These are phyloP conservation scores for Paraplagusia blochii DNA, from an alignment of 2,113 vertebrate genomes.

Conservation along the genomic window DNA sequence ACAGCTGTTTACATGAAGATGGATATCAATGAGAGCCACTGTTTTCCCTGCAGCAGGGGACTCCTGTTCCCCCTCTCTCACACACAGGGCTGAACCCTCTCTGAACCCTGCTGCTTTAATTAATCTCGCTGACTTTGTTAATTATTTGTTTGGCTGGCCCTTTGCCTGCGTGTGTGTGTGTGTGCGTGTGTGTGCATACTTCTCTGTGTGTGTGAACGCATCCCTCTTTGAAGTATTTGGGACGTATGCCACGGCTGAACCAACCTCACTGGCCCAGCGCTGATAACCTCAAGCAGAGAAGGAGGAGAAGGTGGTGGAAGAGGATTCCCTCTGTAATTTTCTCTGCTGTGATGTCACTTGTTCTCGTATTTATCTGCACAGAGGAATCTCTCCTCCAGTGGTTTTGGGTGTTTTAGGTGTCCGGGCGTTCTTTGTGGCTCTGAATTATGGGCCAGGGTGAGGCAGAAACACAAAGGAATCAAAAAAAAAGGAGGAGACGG, in stretches of 20 bases:
- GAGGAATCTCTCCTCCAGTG: neutral
- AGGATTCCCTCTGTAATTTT: constrained; percentile 31
- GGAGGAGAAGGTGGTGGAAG: constrained; percentile 8
- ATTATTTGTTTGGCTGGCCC: constrained; percentile 70
- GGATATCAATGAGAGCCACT: constrained; percentile 68
- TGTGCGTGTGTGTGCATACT: constrained; percentile 23
- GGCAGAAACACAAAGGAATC: neutral
- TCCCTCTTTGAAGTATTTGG: constrained; percentile 56
- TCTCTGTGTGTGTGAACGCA: constrained; percentile 11
- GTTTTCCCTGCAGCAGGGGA: constrained; percentile 63
- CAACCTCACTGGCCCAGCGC: constrained; percentile 19
- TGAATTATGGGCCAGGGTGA: too few species aligned
- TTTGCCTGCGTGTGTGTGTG: constrained; percentile 42
- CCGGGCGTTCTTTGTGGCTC: neutral
- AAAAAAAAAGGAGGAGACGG: neutral
- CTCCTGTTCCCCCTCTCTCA: constrained; percentile 36
- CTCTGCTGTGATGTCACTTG: neutral
- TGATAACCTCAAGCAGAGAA: constrained; percentile 45
- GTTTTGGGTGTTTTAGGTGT: neutral
- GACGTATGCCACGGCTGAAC: constrained; percentile 49
- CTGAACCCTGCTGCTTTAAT: constrained; percentile 73
- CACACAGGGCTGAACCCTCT: constrained; percentile 69
- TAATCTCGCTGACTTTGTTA: constrained; percentile 72
- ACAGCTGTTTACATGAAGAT: constrained; percentile 75
- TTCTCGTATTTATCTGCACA: constrained; percentile 3